These are phyloP conservation scores for Sarcophaga peregrina DNA, from an alignment of 1,140 invertebrate genomes.

Conservation along the genomic window DNA sequence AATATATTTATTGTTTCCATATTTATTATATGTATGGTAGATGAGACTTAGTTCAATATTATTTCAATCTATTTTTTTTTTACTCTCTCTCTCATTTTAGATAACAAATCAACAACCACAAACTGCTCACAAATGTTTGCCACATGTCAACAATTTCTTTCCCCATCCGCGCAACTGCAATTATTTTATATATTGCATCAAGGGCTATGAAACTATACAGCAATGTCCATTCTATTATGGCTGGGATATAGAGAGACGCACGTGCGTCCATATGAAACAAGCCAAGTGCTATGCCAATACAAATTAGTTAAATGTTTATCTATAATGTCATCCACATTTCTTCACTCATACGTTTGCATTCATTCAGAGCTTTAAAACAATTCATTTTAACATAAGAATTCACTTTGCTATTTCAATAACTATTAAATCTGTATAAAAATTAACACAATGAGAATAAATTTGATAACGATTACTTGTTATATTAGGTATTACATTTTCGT, in stretches of 20 bases:
- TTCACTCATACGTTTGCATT: too few species aligned
- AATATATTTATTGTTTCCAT: neutral
- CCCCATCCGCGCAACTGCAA: slow-evolving; percentile 62
- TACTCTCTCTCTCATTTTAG: slow-evolving; percentile 23
- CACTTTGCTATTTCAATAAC: too few species aligned
- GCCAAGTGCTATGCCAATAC: slow-evolving; percentile 55
- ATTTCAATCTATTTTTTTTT: neutral
- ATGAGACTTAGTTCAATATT: neutral
- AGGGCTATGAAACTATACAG: slow-evolving; percentile 60
- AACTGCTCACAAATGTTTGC: slow-evolving; percentile 56
- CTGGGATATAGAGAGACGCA: slow-evolving; percentile 58
- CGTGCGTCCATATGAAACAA: slow-evolving; percentile 57
- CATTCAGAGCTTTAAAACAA: too few species aligned
- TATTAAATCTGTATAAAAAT: too few species aligned
- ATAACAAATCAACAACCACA: slow-evolving; percentile 50
- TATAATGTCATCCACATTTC: too few species aligned
- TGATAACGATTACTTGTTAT: too few species aligned
- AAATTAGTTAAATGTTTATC: neutral
- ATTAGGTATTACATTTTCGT: too few species aligned
- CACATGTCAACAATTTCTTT: slow-evolving; percentile 60
- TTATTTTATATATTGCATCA: slow-evolving; percentile 64
- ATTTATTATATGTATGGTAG: neutral
- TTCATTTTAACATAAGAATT: too few species aligned
- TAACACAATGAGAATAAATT: too few species aligned
- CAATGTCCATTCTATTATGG: slow-evolving; percentile 64